Evolutionary conservation across 2,113 vertebrate genomes (phyloP).

Genomic region (Choloepus hoffmanni): DNA sequence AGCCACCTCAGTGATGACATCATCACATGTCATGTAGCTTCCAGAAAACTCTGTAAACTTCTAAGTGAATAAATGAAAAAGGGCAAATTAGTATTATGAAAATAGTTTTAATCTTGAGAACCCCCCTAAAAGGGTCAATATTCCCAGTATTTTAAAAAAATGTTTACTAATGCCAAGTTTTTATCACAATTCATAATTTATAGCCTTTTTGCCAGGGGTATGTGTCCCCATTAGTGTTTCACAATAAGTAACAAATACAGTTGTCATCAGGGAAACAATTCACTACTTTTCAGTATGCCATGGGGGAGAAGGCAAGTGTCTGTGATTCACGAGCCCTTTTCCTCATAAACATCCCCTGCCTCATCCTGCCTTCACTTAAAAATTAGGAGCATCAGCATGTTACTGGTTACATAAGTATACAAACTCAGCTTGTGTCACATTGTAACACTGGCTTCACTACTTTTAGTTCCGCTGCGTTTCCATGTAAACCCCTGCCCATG

Average conservation of each 20-base stretch:
- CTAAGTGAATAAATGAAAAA: neutral
- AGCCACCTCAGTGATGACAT: neutral
- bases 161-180: neutral
- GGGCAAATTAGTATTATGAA: neutral
- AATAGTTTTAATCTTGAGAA: neutral
- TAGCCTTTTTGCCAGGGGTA: neutral
- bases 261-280: neutral
- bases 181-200: neutral
- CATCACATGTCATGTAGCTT: neutral
- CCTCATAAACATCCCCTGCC: neutral
- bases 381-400: neutral
- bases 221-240: neutral
- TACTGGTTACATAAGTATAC: conserved; percentile 2
- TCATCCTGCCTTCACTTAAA: neutral
- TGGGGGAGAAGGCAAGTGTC: neutral
- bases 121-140: neutral
- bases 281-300: neutral
- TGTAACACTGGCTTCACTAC: neutral
- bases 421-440: neutral
- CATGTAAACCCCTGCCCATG: neutral
- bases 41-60: neutral
- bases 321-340: conserved; percentile 15
- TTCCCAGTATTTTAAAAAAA: neutral
- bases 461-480: neutral
- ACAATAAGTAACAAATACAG: neutral